phyloP scores from a whole-genome alignment of 2,797 vertebrate genomes.

The Triplophysa bombifrons region DNA sequence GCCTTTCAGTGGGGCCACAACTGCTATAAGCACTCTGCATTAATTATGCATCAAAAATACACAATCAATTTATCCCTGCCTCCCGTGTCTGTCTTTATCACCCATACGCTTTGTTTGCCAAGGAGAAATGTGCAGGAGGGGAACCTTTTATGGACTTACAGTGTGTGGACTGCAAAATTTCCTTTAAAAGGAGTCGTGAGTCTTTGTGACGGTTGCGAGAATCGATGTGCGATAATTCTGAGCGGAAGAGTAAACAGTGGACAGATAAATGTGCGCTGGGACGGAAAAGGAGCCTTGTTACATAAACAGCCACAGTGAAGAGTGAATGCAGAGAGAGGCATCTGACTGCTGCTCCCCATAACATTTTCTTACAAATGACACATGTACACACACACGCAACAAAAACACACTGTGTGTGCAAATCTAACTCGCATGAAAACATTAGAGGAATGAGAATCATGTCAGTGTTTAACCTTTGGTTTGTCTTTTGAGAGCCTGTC shows the following conservation, averaged over 20 bases:
- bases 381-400: not conserved
- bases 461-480: constrained; percentile 11
- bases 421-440: not conserved
- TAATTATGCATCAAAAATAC: constrained; percentile 58
- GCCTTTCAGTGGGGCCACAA: constrained; percentile 40
- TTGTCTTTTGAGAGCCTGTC: constrained; percentile 9
- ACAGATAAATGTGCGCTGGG: constrained; percentile 17
- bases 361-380: not conserved
- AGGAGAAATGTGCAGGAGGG: constrained; percentile 16
- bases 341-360: constrained; percentile 43
- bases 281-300: constrained; percentile 32
- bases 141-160: constrained; percentile 50
- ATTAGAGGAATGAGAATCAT: constrained; percentile 30
- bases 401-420: not conserved
- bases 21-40: constrained; percentile 45
- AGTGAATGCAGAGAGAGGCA: constrained; percentile 42
- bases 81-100: constrained; percentile 15
- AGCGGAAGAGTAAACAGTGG: constrained; percentile 49
- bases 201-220: constrained; percentile 37
- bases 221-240: constrained; percentile 45
- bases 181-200: constrained; percentile 54
- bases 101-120: constrained; percentile 29
- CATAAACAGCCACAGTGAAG: constrained; percentile 43
- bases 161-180: constrained; percentile 26
- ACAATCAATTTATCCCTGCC: constrained; percentile 39